phyloP scores from a whole-genome alignment of 2,888 invertebrate genomes.

The Torymus tubicola region DNA sequence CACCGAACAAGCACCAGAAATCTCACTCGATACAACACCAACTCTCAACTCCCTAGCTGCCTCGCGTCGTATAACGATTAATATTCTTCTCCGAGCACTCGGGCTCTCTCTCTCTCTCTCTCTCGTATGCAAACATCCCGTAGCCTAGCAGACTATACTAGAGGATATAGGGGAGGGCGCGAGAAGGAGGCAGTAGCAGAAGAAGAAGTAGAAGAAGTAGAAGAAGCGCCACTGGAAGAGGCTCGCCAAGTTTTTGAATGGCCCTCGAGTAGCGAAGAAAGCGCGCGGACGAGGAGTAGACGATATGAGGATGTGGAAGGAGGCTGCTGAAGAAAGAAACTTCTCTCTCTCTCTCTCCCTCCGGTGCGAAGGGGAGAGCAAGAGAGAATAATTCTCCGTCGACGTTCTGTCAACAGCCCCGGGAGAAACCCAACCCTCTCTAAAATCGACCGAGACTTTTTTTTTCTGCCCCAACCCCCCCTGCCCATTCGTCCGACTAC shows the following conservation, averaged over 20 bases:
- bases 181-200: too few species aligned
- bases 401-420: constrained; percentile 40
- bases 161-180: too few species aligned
- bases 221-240: constrained; percentile 29
- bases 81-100: not conserved
- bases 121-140: too few species aligned
- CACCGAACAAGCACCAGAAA: not conserved
- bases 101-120: too few species aligned
- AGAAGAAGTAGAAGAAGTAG: too few species aligned
- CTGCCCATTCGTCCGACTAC: not conserved
- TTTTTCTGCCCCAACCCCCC: too few species aligned
- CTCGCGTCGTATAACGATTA: not conserved
- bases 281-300: not conserved
- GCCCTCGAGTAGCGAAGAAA: constrained; percentile 32
- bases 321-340: constrained; percentile 25
- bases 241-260: constrained; percentile 55
- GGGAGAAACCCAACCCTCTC: constrained; percentile 1
- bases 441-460: not conserved
- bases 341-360: constrained; percentile 7
- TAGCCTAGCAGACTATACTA: too few species aligned
- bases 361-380: not conserved
- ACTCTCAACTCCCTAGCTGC: not conserved
- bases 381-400: constrained; percentile 43
- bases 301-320: constrained; percentile 16
- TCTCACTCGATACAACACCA: not conserved